Base-by-base conservation (phyloP, 1,140 invertebrate species). In the Aphis gossypii region DNA sequence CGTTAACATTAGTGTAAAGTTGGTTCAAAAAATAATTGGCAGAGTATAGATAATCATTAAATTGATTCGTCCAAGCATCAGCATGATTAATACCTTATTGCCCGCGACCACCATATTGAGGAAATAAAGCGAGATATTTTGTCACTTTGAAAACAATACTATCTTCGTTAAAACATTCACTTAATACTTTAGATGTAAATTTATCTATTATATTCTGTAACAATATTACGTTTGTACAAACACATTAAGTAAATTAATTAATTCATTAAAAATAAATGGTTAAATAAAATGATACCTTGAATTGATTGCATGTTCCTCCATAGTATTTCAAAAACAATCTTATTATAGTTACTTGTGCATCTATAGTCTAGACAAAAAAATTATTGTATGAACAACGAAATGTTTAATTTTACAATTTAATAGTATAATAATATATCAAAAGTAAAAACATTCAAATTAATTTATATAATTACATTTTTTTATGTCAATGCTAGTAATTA, bases 31-130 rank as follows among this genome's bases (percentile, higher is more conserved):
- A 93, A 54, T 93, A 93, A 44, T 54, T 56, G 38, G 92, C 82
- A 56, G 9, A 93, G 21, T 93, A 93, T 3, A 93, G 23, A 56
- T 84, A 93, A 84, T 86, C 82, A 93, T 93, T 93, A 41, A 93
- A 93, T n/a, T 93, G 92, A 86, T n/a, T 44, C 54, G 92, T 93
- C 92, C 92, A 93, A 84, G 92, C 92, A 30, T 93, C 92, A 25
- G 35, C 35, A 84, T 93, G 92, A 56, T 84, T 51, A 86, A 84
- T 41, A 86, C 92, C 82, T 93, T 93, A 82, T 56, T 93, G 92
- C n/a, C 92, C 92, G 21, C 92, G 92, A 35, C 92, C 82, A 60
- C 92, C 92, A 93, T 48, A 93, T 84, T 93, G 92, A 54, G 92
- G 82, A 84, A 56, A 86, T 84, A 93, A 84, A 51, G 92, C 92